Evolutionary conservation across 1,140 invertebrate species (phyloP).

Genomic region (Macrobrachium nipponense): DNA sequence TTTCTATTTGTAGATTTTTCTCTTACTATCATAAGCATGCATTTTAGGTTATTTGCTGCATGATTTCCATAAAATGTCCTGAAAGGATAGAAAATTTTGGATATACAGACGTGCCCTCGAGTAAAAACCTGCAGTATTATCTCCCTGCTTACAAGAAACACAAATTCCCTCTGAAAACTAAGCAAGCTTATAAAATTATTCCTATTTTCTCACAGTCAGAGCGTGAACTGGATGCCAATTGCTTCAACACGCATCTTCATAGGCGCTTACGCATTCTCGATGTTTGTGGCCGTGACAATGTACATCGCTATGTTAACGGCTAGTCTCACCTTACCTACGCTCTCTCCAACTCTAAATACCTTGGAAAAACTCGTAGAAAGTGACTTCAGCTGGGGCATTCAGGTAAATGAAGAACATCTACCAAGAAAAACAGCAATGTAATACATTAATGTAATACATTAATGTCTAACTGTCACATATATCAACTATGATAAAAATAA

Average conservation of each 20-base stretch:
- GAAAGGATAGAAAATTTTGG: no score
- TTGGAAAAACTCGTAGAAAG: conserved; percentile 16
- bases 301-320: conserved; percentile 52
- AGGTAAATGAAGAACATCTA: not conserved
- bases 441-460: no score
- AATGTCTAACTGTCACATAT: no score
- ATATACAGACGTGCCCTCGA: no score
- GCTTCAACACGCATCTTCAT: not conserved
- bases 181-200: not conserved
- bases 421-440: no score
- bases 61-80: no score
- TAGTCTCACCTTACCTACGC: conserved; percentile 39
- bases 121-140: no score
- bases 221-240: conserved; percentile 10
- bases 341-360: conserved; percentile 31
- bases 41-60: no score
- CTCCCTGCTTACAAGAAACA: no score
- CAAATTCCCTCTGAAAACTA: not conserved
- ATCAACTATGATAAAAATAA: no score
- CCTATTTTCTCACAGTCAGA: conserved; percentile 29
- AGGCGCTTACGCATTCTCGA: conserved; percentile 8
- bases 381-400: conserved; percentile 45
- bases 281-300: conserved; percentile 39
- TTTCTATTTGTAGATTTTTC: no score
- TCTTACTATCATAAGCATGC: no score